Evolutionary conservation across 2,888 invertebrate genomes (phyloP), one percentile per base, ranked within the genome.

Genomic region (Gymnosoma rotundatum): DNA sequence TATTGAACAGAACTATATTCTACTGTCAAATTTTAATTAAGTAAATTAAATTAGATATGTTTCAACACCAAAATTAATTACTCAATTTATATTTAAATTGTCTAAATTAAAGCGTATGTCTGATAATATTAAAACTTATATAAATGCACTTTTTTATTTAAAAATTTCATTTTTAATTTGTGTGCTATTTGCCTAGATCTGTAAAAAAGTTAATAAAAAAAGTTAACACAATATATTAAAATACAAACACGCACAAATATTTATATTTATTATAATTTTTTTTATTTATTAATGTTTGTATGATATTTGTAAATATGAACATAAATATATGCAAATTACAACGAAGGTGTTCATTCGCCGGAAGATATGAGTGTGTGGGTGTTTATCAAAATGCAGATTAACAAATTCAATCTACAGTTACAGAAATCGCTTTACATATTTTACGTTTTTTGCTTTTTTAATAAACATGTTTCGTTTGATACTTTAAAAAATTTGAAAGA

Each of bases 401-500:
- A 79, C 75, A 83, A 75, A 83, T 60, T 66, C 75, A 66, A 83
- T 79, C 79, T 83, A 79, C 70, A 79, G 83, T 83, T 83, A 79
- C 64, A 60, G 58, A 79, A 73, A 66, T 72, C 32, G 48, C 20
- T 48, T 66, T 58, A 50, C 64, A 18, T 20, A 50, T 20, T 18
- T 61, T 52, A 1, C 10, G 10, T 69, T 80, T 76, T n/a, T n/a
- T 58, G 20, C 60, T 45, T 60, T 66, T 64, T 78, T 72, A 54
- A 36, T 48, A 67, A 83, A 72, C 56, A 70, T 67, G 60, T 67
- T 48, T 48, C 42, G 45, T n/a, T 73, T 73, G 52, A 61, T 52
- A 58, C 36, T 72, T 66, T 50, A 66, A 72, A n/a, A 25, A 58
- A 81, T 76, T 75, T 32, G 5, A 70, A 70, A 75, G 74, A 69